A percentile compares a stretch with the other conserved stretches of the same genome.
These are phyloP conservation scores for Alosa sapidissima DNA, from an alignment of 2,797 vertebrate species.

Conservation along the genomic window DNA sequence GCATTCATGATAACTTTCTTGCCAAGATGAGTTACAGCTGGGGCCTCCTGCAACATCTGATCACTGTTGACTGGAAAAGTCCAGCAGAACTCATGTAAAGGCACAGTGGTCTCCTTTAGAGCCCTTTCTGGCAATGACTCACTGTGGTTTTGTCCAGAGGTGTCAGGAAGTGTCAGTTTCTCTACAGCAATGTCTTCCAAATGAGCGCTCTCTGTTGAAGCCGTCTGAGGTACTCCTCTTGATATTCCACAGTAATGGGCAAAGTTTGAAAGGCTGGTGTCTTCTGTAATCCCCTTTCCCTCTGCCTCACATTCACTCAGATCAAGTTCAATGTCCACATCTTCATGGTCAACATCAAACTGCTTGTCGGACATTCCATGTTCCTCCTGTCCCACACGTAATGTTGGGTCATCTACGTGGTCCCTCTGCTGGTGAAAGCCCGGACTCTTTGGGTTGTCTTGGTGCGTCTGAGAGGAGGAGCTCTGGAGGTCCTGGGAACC, in stretches of 20 bases:
- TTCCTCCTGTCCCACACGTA: conserved; percentile 2
- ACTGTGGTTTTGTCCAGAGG: not conserved
- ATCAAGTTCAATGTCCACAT: not conserved
- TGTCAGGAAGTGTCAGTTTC: not conserved
- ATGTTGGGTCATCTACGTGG: conserved; percentile 31
- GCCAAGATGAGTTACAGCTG: not conserved
- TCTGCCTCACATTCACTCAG: not conserved
- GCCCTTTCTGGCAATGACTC: not conserved
- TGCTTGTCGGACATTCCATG: not conserved
- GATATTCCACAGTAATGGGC: not conserved
- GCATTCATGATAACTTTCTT: not conserved
- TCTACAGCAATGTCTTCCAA: not conserved
- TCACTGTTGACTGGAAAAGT: not conserved
- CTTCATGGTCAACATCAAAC: not conserved
- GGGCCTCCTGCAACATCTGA: not conserved
- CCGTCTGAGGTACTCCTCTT: not conserved
- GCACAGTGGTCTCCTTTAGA: not conserved
- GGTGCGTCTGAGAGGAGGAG: conserved; percentile 9
- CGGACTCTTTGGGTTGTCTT: conserved; percentile 3
- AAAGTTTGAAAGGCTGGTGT: not conserved
- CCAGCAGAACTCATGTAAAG: not conserved
- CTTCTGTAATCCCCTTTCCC: not conserved
- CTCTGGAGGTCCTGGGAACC: not conserved
- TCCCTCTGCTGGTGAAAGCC: not conserved
- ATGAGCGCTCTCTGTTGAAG: not conserved